Evolutionary conservation across 1,140 invertebrate genomes (phyloP).

Genomic region (Phortica variegata): DNA sequence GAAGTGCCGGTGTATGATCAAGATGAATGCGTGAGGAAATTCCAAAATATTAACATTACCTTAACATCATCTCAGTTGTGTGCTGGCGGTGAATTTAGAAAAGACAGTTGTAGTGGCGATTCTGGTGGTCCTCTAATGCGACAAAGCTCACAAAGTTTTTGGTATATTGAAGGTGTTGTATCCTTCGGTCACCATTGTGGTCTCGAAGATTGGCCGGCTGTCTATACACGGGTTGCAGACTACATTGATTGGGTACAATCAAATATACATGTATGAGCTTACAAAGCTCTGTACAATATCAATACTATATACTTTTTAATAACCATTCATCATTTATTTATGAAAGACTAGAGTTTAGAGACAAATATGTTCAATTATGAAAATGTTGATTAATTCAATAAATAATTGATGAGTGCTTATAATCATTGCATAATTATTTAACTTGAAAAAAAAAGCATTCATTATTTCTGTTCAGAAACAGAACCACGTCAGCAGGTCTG

Average conservation of each 20-base stretch:
- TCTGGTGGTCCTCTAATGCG: conserved; percentile 79
- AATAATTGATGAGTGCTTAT: too few species aligned
- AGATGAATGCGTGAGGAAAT: conserved; percentile 58
- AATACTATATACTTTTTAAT: too few species aligned
- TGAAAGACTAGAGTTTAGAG: too few species aligned
- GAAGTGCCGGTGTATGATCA: conserved; percentile 59
- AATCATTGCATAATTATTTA: too few species aligned
- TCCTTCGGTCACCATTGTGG: conserved; percentile 78
- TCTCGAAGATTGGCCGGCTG: conserved; percentile 68
- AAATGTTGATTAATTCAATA: too few species aligned
- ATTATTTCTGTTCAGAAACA: too few species aligned
- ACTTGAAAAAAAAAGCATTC: too few species aligned
- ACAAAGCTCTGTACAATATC: too few species aligned
- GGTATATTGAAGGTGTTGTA: conserved; percentile 66
- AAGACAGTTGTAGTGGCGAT: conserved; percentile 73
- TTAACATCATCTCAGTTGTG: conserved; percentile 61
- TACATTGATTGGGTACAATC: conserved; percentile 73
- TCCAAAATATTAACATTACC: conserved; percentile 39
- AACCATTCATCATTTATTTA: too few species aligned
- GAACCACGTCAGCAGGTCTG: too few species aligned
- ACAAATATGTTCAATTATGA: too few species aligned
- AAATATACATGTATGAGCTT: conserved; percentile 58
- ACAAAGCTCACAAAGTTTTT: conserved; percentile 27
- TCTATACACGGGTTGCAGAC: conserved; percentile 72
- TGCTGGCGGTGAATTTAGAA: conserved; percentile 65